Evolutionary conservation across 2,888 invertebrate species (phyloP).

Genomic region (Bedellia somnulentella): DNA sequence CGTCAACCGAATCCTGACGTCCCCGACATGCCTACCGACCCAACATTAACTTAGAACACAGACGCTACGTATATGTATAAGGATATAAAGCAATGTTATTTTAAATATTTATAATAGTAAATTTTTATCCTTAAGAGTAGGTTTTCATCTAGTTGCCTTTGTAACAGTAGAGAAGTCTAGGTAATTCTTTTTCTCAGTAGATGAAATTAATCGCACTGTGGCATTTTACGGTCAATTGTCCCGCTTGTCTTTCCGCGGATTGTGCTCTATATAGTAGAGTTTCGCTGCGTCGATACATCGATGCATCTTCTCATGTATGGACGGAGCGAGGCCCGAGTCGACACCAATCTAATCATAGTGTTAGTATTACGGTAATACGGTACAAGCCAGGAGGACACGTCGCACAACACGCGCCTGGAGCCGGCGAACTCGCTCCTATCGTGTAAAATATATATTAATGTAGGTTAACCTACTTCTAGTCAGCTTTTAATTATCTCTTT

Average conservation of each 20-base stretch:
- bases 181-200: constrained; percentile 45
- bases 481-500: constrained; percentile 56
- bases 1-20: too few relatives aligned
- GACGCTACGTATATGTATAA: too few relatives aligned
- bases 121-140: constrained; percentile 58
- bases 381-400: too few relatives aligned
- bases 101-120: constrained; percentile 57
- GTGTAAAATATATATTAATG: constrained; percentile 36
- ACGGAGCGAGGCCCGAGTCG: too few relatives aligned
- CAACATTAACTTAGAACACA: constrained; percentile 20
- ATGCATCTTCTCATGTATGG: too few relatives aligned
- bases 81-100: constrained; percentile 56
- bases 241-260: constrained; percentile 29
- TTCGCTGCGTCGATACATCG: too few relatives aligned
- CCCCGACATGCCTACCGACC: constrained; percentile 13
- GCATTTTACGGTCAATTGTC: constrained; percentile 42
- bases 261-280: too few relatives aligned
- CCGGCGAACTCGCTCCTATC: too few relatives aligned
- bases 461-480: constrained; percentile 54
- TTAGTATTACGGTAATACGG: too few relatives aligned
- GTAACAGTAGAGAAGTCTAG: constrained; percentile 55
- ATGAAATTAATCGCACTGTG: constrained; percentile 23
- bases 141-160: constrained; percentile 60
- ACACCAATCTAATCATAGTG: too few relatives aligned
- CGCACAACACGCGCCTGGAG: too few relatives aligned